Evolutionary conservation across 2,888 invertebrate genomes (phyloP).

Genomic region (Litoditis marina): DNA sequence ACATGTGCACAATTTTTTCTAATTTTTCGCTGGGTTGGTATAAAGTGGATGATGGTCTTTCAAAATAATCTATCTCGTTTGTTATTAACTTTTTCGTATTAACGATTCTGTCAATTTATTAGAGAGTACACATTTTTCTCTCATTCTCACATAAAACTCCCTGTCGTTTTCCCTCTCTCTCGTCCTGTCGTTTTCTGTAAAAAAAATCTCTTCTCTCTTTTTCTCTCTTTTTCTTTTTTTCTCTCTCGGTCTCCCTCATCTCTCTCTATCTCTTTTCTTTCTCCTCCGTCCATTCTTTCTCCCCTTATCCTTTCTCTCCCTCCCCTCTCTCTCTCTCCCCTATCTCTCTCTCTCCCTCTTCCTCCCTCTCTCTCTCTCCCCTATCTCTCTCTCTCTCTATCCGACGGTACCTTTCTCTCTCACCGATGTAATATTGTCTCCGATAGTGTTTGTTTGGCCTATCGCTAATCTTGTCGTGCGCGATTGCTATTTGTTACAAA

Average conservation of each 20-base stretch:
- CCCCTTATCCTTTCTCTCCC: slow-evolving; percentile 1
- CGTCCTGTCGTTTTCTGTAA: neutral
- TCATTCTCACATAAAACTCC: neutral
- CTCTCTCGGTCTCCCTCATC: slow-evolving; percentile 2
- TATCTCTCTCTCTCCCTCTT: neutral
- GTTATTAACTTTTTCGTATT: too few species aligned
- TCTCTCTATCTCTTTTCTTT: slow-evolving; percentile 6
- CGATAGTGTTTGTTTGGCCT: too few species aligned
- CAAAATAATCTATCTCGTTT: too few species aligned
- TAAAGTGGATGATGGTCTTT: too few species aligned
- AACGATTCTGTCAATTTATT: too few species aligned
- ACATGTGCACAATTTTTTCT: too few species aligned
- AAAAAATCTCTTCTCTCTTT: slow-evolving; percentile 15
- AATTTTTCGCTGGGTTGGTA: too few species aligned
- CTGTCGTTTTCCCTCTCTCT: neutral
- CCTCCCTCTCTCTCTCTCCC: slow-evolving; percentile 4
- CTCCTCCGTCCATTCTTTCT: slow-evolving; percentile 5
- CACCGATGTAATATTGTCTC: neutral
- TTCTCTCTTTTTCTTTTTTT: slow-evolving; percentile 21
- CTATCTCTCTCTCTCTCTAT: slow-evolving; percentile 2
- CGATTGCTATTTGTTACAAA: too few species aligned
- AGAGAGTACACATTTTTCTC: too few species aligned
- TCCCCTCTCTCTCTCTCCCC: neutral
- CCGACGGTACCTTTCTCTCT: neutral
- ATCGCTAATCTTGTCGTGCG: too few species aligned